Evolutionary conservation across 2,797 vertebrate species (phyloP), one percentile per base, ranked within the genome.

Genomic region (Eospalax fontanierii): DNA sequence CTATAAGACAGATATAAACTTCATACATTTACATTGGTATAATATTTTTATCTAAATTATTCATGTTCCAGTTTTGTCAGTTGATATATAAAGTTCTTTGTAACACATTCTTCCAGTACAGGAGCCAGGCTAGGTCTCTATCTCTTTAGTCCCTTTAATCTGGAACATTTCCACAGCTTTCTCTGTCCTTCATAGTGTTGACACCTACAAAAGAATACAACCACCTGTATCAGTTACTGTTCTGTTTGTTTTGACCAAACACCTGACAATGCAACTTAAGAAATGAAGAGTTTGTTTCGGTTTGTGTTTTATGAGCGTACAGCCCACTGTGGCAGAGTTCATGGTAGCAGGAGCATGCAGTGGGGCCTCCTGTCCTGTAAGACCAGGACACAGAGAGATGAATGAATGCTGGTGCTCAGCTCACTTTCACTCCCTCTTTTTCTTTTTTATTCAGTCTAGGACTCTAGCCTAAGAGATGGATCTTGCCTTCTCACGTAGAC

Each of bases 31-130:
- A 61, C n/a, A 90, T 35, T 66, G 61, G 81, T 80, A 75, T 4
- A 70, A 79, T 87, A 78, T 54, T 95, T 93, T 92, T 76, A 81
- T 80, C 87, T 89, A 75, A 90, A 83, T 82, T 94, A 30, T 86
- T 95, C 40, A 2, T 11, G 11, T 54, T 86, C 81, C 35, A 26
- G 3, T 89, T 93, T 93, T 82, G n/a, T 89, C 74, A 59, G 8
- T 50, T 90, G 84, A 61, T 19, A 8, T 3, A 15, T 65, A 26
- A 78, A 83, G 33, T 75, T 66, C 28, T 88, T 93, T 70, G 19
- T 40, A 61, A 57, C 14, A 6, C 74, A 66, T 33, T 91, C 80
- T 57, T 88, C 30, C 57, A 66, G 78, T 57, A 33, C 6, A 61
- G 65, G 10, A 90, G 73, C 54, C 54, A 87, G 78, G 38, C 10